Base-by-base conservation (phyloP, 2,113 vertebrate genomes). In the Alouatta palliata region DNA sequence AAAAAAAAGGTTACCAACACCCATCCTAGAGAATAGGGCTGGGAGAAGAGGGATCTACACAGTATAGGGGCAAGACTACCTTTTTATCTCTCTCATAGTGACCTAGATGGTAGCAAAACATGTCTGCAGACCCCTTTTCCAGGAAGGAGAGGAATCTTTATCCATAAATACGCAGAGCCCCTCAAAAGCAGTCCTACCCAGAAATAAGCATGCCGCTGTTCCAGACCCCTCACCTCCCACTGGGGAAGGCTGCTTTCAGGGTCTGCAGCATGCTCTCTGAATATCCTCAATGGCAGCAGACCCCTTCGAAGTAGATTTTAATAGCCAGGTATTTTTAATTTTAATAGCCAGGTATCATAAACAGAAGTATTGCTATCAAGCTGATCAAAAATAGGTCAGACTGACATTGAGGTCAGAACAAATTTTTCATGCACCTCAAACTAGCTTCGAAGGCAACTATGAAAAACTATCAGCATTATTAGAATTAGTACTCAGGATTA, bases 341-440 rank as follows among this genome's bases (percentile, higher is more conserved):
- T 95, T 88, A 94, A 58, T 21, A 61, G 52, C 73, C 88, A 84
- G 43, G 25, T 56, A 14, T 54, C 54, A 56, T 49, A 80, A 88
- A 93, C n/a, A 54, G 19, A 82, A n/a, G 11, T 30, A 49, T 3
- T 81, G 49, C 56, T 45, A 54, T 20, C 75, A 87, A 56, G 30
- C 6, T 25, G 27, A 96, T 77, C 19, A 92, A 95, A 92, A 93
- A 52, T 14, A 90, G 73, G 43, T 77, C 56, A 85, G 56, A 70
- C 10, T 56, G 20, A 82, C 86, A 80, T 66, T 73, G 61, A 54
- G 8, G 49, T 73, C 85, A 79, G 70, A 91, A 88, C 10, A 76
- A 88, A 91, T 88, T 43, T 91, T 71, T 91, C 77, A 43, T 6
- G 12, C 64, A 82, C 61, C 70, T 93, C 87, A 77, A 93, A 87